phyloP scores from a whole-genome alignment of 1,140 invertebrate species.

The Aphis gossypii region DNA sequence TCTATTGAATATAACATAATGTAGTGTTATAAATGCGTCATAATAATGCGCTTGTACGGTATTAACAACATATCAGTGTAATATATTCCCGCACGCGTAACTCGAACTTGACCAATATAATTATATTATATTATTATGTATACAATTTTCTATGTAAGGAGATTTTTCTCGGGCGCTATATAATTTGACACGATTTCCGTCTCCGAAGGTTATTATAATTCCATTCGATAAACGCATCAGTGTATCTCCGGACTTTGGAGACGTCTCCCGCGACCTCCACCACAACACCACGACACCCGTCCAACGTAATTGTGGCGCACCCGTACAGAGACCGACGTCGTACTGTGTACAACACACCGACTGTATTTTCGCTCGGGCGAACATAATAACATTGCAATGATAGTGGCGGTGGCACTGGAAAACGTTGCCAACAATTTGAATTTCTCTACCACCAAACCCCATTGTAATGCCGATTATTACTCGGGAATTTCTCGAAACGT shows the following conservation, averaged over 20 bases:
- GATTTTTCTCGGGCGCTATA: background rate
- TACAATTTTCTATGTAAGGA: background rate
- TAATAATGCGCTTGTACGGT: background rate
- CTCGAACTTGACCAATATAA: background rate
- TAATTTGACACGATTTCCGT: background rate
- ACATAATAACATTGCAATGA: background rate
- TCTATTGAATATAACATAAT: background rate
- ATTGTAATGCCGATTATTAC: background rate
- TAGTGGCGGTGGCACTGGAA: background rate
- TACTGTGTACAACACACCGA: background rate
- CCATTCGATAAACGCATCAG: background rate
- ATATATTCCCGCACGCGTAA: background rate
- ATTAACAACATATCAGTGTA: background rate
- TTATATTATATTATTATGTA: too few species aligned
- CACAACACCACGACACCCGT: background rate
- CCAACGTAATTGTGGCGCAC: background rate
- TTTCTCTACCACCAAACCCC: background rate
- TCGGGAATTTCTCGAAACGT: background rate
- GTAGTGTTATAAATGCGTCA: background rate
- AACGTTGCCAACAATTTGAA: conserved; percentile 18
- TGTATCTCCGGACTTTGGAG: background rate
- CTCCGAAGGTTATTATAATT: background rate
- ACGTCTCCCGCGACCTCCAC: background rate
- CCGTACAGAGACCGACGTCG: background rate
- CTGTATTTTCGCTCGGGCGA: background rate